Evolutionary conservation across 2,113 vertebrate species (phyloP).

Genomic region (Grus americana): DNA sequence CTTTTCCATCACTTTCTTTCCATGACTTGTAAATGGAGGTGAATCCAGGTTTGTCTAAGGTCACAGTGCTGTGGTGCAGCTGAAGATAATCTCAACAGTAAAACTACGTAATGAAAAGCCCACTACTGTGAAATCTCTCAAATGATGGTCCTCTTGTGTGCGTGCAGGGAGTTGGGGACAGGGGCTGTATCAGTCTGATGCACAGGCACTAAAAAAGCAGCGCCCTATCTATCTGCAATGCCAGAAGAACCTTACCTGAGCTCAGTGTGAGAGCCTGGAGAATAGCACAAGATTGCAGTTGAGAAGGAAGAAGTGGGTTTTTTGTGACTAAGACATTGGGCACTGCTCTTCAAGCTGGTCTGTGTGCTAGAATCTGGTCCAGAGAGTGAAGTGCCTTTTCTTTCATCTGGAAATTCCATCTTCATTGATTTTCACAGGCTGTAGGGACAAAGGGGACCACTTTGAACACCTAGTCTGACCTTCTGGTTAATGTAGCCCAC

Average conservation of each 20-base stretch:
- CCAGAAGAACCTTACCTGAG: not conserved
- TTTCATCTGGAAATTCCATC: not conserved
- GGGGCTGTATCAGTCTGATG: not conserved
- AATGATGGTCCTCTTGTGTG: not conserved
- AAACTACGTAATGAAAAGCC: not conserved
- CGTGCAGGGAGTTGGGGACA: not conserved
- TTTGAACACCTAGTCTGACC: not conserved
- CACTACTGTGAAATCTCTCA: not conserved
- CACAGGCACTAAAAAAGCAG: not conserved
- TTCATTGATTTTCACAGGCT: not conserved
- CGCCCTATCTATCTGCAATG: not conserved
- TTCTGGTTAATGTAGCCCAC: not conserved
- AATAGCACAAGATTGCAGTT: not conserved
- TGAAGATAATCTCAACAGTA: not conserved
- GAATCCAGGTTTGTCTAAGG: not conserved
- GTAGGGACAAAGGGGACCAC: not conserved
- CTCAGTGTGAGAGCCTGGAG: not conserved
- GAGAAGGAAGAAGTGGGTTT: not conserved
- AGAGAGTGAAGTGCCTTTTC: not conserved
- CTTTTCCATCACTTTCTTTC: not conserved
- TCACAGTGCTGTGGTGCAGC: not conserved
- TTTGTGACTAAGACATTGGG: not conserved
- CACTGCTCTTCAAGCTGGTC: not conserved
- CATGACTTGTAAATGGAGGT: not conserved
- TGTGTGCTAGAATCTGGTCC: not conserved